Percentiles rank a stretch among this genome's conserved stretches.
These are phyloP conservation scores for Adrianichthys oophorus DNA, from an alignment of 2,797 vertebrate genomes.

Conservation along the genomic window DNA sequence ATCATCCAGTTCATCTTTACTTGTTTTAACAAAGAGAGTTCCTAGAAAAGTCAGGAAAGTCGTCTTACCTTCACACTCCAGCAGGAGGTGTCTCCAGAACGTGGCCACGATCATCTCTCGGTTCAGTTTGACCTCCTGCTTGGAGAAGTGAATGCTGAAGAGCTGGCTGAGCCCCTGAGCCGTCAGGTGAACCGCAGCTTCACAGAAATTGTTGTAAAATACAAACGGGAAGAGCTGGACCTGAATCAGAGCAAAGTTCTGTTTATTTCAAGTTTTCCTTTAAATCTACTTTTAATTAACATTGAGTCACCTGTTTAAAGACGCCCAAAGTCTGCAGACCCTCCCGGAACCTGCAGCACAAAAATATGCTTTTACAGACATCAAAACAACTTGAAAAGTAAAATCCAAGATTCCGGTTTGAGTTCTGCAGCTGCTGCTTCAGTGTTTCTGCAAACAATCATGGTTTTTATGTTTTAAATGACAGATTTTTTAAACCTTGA, in stretches of 20 bases:
- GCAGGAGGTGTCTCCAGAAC: slow-evolving; percentile 87
- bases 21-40: too few relatives aligned
- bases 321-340: slow-evolving; percentile 89
- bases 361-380: too few relatives aligned
- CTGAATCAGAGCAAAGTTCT: slow-evolving; percentile 26
- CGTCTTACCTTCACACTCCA: slow-evolving; percentile 81
- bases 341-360: slow-evolving; percentile 82
- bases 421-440: too few relatives aligned
- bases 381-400: too few relatives aligned
- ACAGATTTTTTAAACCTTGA: too few relatives aligned
- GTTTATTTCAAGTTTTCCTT: background rate
- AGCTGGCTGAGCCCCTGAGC: slow-evolving; percentile 75
- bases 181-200: slow-evolving; percentile 73
- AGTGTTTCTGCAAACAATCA: too few relatives aligned
- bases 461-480: too few relatives aligned
- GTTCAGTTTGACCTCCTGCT: slow-evolving; percentile 51
- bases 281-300: background rate
- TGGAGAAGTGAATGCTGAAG: slow-evolving; percentile 76
- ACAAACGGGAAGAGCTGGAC: slow-evolving; percentile 82
- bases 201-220: slow-evolving; percentile 83
- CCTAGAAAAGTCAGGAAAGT: background rate
- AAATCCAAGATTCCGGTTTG: too few relatives aligned
- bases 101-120: slow-evolving; percentile 57
- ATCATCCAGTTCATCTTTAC: too few relatives aligned
- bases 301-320: slow-evolving; percentile 78